Conservation (phyloP, 2,888 invertebrate species). For the Parnassius smintheus region DNA sequence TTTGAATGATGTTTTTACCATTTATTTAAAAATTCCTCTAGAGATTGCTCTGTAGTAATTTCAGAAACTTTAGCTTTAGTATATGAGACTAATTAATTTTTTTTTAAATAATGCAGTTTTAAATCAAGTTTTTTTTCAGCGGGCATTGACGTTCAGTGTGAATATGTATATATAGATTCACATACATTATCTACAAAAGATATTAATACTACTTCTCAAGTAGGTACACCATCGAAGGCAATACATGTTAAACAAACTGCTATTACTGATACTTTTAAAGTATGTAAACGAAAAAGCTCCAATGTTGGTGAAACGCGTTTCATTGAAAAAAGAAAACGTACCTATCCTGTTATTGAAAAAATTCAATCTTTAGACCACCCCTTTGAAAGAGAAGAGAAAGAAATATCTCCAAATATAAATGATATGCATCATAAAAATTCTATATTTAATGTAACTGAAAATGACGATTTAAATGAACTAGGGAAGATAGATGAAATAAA, state of each 20-base stretch:
- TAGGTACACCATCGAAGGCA: constrained; percentile 27
- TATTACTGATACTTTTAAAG: constrained; percentile 50
- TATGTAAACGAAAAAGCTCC: constrained; percentile 56
- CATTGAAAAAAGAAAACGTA: constrained; percentile 65
- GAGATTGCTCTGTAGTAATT: too few relatives aligned
- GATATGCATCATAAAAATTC: not conserved
- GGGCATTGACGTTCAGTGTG: constrained; percentile 72
- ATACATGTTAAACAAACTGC: constrained; percentile 40
- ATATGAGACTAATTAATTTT: too few relatives aligned
- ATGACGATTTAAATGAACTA: constrained; percentile 28
- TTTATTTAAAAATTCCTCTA: too few relatives aligned
- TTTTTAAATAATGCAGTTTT: too few relatives aligned
- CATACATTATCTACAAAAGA: constrained; percentile 31
- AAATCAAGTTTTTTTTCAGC: constrained; percentile 55
- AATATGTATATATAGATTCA: constrained; percentile 56
- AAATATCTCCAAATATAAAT: too few relatives aligned
- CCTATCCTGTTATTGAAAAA: constrained; percentile 51
- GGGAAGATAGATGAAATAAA: constrained; percentile 8
- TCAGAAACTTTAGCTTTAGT: too few relatives aligned
- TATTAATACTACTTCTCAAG: constrained; percentile 7
- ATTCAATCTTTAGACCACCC: constrained; percentile 55
- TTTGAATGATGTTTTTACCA: too few relatives aligned
- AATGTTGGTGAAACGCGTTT: constrained; percentile 42
- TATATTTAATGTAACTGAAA: not conserved
- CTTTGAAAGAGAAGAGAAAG: constrained; percentile 37